These are phyloP conservation scores for Gymnocypris eckloni DNA, from an alignment of 2,797 vertebrate species.

Conservation along the genomic window DNA sequence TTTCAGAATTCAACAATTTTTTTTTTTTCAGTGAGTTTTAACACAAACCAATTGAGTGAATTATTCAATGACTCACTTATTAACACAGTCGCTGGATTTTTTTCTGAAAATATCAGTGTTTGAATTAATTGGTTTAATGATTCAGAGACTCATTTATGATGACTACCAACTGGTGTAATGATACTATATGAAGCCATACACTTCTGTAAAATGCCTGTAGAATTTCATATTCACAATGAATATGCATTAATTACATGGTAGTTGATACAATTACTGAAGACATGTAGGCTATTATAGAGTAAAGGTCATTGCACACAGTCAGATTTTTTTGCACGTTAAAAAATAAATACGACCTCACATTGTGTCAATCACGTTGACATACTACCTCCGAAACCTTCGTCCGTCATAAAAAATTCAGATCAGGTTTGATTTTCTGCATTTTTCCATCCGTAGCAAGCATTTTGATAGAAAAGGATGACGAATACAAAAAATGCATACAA, in stretches of 20 bases:
- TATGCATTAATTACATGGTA: background rate
- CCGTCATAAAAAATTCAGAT: background rate
- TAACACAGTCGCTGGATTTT: background rate
- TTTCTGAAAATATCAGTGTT: background rate
- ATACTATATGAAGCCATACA: background rate
- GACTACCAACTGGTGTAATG: background rate
- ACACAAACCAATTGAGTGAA: background rate
- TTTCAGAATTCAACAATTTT: background rate
- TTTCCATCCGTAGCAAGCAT: background rate
- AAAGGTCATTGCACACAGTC: no score
- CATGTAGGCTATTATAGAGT: background rate
- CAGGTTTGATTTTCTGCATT: background rate
- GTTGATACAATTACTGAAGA: background rate
- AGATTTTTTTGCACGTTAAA: background rate
- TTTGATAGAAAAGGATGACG: background rate
- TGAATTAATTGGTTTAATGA: background rate
- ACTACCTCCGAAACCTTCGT: background rate
- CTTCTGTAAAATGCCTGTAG: background rate
- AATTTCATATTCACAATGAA: background rate
- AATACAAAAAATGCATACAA: background rate
- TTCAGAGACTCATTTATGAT: background rate
- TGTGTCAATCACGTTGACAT: no score
- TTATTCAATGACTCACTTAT: background rate
- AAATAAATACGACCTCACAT: background rate
- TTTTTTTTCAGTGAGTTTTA: background rate